phyloP scores from a whole-genome alignment of 2,797 vertebrate genomes.

The Rhynchotus rufescens region DNA sequence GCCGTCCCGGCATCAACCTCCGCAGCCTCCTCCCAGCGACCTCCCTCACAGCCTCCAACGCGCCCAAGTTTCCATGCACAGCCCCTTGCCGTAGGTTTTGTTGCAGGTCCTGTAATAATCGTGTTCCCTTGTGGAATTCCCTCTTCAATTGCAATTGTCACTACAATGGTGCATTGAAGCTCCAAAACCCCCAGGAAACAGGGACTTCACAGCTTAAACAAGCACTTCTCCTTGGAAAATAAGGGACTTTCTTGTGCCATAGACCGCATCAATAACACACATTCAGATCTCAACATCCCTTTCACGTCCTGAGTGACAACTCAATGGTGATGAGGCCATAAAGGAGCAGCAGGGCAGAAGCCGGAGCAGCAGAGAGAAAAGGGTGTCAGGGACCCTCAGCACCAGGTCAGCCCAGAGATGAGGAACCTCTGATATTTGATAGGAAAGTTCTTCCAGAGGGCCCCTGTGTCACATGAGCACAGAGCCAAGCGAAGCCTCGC shows the following conservation, averaged over 20 bases:
- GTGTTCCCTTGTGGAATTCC: not conserved
- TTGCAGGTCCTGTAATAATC: too few relatives aligned
- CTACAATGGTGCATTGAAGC: not conserved
- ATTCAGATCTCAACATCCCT: not conserved
- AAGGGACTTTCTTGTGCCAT: not conserved
- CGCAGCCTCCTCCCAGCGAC: not conserved
- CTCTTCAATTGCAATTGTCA: not conserved
- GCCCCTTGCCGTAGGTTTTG: not conserved
- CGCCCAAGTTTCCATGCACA: rapidly evolving
- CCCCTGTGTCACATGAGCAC: not conserved
- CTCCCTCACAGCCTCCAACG: not conserved
- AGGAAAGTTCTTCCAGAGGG: not conserved
- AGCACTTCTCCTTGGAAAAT: constrained; percentile 32
- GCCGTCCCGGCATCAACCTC: too few relatives aligned
- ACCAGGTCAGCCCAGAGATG: not conserved
- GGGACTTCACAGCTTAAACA: constrained; percentile 41
- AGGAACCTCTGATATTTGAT: not conserved
- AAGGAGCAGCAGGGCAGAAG: not conserved
- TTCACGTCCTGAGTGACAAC: not conserved
- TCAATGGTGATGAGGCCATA: not conserved
- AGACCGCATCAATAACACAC: not conserved
- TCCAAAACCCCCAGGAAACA: not conserved
- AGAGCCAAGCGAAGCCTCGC: rapidly evolving
- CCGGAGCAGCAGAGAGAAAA: not conserved
- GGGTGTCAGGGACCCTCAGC: not conserved